A percentile compares a stretch with the other conserved stretches of the same genome.
Evolutionary conservation across 2,888 invertebrate genomes (phyloP).

Genomic region (Polymixis lichenea): DNA sequence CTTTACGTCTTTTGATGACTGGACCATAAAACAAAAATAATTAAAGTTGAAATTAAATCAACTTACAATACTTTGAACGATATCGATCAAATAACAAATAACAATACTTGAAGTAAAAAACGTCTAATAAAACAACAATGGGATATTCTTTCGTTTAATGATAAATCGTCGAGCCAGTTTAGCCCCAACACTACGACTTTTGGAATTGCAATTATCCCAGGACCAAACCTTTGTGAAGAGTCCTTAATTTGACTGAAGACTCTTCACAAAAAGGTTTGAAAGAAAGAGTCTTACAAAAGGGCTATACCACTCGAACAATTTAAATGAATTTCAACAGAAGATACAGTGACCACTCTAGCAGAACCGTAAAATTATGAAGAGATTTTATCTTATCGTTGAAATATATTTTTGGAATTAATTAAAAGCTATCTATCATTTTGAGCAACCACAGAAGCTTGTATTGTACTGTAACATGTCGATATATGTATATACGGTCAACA

Average conservation of each 20-base stretch:
- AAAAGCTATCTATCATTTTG: not conserved
- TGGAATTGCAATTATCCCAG: conserved; percentile 1
- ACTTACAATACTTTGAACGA: not conserved
- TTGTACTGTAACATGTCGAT: too few relatives aligned
- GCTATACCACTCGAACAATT: not conserved
- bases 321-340: not conserved
- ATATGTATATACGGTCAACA: not conserved
- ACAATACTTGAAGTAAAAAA: not conserved
- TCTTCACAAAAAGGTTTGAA: conserved; percentile 12
- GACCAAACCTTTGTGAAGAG: not conserved
- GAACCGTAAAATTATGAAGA: not conserved
- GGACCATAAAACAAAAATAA: not conserved
- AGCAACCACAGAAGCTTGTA: not conserved
- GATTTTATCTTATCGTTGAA: conserved; percentile 1
- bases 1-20: too few relatives aligned
- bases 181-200: not conserved
- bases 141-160: not conserved
- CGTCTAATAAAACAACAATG: not conserved
- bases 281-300: not conserved
- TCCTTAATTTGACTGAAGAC: not conserved
- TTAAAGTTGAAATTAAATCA: not conserved
- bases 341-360: not conserved
- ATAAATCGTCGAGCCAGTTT: not conserved
- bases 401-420: not conserved
- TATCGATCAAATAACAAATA: not conserved